Evolutionary conservation across 2,797 vertebrate genomes (phyloP), one percentile per base, ranked within the genome.

Genomic region (Zalophus californianus): DNA sequence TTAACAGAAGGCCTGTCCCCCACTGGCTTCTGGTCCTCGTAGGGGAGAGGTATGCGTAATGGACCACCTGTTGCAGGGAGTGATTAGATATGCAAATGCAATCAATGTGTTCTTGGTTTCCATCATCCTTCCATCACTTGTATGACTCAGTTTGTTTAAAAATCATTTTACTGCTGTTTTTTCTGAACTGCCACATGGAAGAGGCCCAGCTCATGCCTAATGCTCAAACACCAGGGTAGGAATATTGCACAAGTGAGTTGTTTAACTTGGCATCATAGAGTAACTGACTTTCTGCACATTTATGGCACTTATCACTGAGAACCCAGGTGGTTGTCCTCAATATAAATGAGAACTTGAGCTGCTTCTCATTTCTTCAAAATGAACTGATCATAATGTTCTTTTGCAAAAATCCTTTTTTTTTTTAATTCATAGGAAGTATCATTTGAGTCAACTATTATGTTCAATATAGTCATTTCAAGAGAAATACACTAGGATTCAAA

Each of bases 91-190:
- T 77, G n/a, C 48, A 95, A 35, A 75, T 16, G 64, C 29, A 90
- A 52, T 88, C 13, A 70, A 41, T 88, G 48, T 54, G 32, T n/a
- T 54, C 21, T 93, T 92, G 14, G 11, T 58, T 83, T 80, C 13
- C 35, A 20, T 85, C 44, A 66, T 11, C 6, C 29, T 68, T 70
- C 20, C 15, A 44, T 96, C 85, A 75, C 14, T 90, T 41, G 0
- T 79, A n/a, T 77, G 50, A 88, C 78, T 88, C 82, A 32, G 21
- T 86, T 94, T 93, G 44, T 94, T 90, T 94, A 56, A 96, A 97
- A 88, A 54, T 89, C n/a, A 93, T 29, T 79, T 89, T 68, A 78
- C 58, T 87, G n/a, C 58, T 83, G 0, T 70, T 27, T 64, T 85
- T 94, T 95, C 60, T 92, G 48, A 86, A 60, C 54, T 78, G 58